Conservation (phyloP, 2,797 vertebrate genomes). For the Gambusia yucatana region DNA sequence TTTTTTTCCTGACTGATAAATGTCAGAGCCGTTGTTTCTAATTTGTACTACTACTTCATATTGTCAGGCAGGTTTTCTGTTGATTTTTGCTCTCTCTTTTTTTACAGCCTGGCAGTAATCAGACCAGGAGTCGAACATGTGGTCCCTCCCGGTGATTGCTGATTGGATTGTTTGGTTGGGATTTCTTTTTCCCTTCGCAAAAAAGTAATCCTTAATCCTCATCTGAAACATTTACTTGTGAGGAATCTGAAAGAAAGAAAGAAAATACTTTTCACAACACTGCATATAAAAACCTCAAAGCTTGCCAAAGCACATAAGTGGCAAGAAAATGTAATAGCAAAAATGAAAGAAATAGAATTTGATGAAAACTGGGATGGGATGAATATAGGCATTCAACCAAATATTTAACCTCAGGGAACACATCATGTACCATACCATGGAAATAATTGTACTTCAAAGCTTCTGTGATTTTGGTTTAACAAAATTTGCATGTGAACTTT, state of each 20-base stretch:
- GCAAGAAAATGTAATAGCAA: background rate
- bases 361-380: background rate
- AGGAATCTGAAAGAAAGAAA: background rate
- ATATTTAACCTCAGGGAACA: background rate
- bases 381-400: background rate
- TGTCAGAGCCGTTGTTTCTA: background rate
- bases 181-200: background rate
- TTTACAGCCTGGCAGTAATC: too few relatives aligned
- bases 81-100: background rate
- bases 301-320: background rate
- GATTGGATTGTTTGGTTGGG: background rate
- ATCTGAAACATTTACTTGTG: background rate
- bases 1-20: background rate
- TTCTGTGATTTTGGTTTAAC: background rate
- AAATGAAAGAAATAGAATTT: background rate
- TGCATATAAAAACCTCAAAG: background rate
- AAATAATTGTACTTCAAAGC: background rate
- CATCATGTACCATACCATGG: background rate
- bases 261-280: background rate
- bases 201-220: background rate
- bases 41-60: background rate
- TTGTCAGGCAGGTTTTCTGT: background rate
- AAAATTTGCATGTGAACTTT: background rate
- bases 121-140: background rate
- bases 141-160: background rate